Evolutionary conservation across 2,113 vertebrate species (phyloP).

Genomic region (Bubo blakistoni): DNA sequence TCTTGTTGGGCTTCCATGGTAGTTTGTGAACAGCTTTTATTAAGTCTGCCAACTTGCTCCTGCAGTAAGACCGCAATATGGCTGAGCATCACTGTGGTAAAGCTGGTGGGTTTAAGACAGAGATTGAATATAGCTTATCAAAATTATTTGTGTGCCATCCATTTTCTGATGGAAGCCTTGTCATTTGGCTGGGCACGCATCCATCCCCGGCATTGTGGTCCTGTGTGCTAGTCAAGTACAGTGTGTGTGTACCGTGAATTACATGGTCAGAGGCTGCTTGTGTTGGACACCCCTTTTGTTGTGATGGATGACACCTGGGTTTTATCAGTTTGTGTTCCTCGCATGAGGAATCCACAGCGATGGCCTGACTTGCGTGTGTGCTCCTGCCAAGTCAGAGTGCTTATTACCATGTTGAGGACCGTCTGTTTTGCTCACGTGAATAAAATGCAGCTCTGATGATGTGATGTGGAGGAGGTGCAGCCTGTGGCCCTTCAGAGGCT

Average conservation of each 20-base stretch:
- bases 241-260: fast-evolving
- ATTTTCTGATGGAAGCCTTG: not conserved
- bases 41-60: not conserved
- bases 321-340: not conserved
- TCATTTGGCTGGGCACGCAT: not conserved
- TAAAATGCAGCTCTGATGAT: not conserved
- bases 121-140: not conserved
- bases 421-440: not conserved
- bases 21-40: not conserved
- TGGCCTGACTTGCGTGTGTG: not conserved
- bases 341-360: not conserved
- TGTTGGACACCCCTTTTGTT: not conserved
- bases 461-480: not conserved
- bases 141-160: not conserved
- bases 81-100: not conserved
- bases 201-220: not conserved
- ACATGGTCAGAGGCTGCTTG: not conserved
- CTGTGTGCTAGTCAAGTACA: not conserved
- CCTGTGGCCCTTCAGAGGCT: not conserved
- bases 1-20: not conserved
- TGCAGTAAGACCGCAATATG: not conserved
- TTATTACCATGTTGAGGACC: not conserved
- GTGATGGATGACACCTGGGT: not conserved
- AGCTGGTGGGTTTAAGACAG: not conserved
- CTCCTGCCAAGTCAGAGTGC: not conserved